A percentile compares a stretch with the other conserved stretches of the same genome.
Evolutionary conservation across 2,888 invertebrate species (phyloP).

Genomic region (Agelastica alni): DNA sequence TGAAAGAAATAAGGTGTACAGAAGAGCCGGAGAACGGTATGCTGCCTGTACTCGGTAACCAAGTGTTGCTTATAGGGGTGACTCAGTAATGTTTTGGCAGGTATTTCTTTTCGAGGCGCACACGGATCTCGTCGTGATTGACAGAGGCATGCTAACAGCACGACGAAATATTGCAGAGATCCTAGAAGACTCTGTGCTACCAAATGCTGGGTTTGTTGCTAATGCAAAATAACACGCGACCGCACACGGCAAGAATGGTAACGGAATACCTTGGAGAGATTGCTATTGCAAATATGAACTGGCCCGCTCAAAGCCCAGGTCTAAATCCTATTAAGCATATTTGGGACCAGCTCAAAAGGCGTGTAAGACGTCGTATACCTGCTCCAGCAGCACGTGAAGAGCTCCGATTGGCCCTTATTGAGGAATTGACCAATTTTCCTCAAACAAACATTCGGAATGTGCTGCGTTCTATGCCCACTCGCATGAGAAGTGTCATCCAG

Average conservation of each 20-base stretch:
- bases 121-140: background rate
- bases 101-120: background rate
- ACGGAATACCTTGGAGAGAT: background rate
- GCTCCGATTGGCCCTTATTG: background rate
- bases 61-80: too few relatives aligned
- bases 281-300: background rate
- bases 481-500: too few relatives aligned
- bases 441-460: background rate
- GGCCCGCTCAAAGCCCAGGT: background rate
- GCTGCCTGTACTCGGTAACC: too few relatives aligned
- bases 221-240: too few relatives aligned
- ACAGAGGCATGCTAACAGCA: background rate
- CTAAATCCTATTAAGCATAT: too few relatives aligned
- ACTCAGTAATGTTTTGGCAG: too few relatives aligned
- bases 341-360: too few relatives aligned
- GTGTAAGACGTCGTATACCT: too few relatives aligned
- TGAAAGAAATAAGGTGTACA: background rate
- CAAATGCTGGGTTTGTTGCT: too few relatives aligned
- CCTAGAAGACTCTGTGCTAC: too few relatives aligned
- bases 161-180: background rate
- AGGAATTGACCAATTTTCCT: background rate
- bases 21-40: background rate
- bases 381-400: too few relatives aligned
- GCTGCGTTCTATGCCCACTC: too few relatives aligned
- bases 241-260: background rate